Evolutionary conservation across 1,140 invertebrate genomes (phyloP).

Genomic region (Sipha flava): DNA sequence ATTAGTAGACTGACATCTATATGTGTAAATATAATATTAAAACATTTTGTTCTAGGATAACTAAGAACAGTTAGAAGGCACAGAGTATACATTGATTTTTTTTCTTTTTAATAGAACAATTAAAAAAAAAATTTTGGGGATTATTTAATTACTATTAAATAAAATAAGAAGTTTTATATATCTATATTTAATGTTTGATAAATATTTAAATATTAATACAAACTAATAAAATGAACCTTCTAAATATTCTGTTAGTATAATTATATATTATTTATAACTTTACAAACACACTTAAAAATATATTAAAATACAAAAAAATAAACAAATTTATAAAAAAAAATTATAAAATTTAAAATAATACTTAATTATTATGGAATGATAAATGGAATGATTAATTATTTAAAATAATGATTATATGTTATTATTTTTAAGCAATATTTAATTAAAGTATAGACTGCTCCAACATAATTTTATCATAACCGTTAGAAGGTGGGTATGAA

Average conservation of each 20-base stretch:
- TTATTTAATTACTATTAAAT: too few species aligned
- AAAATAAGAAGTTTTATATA: too few species aligned
- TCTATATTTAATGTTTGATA: too few species aligned
- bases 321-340: slow-evolving; percentile 5
- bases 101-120: neutral
- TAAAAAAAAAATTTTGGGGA: too few species aligned
- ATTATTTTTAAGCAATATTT: neutral
- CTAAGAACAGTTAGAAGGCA: slow-evolving; percentile 4
- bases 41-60: neutral
- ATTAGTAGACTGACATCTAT: neutral
- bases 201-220: neutral
- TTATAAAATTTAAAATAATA: slow-evolving; percentile 17
- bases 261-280: neutral
- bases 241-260: neutral
- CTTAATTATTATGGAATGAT: neutral
- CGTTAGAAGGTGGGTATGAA: slow-evolving; percentile 69
- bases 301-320: neutral
- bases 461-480: slow-evolving; percentile 93
- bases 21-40: neutral
- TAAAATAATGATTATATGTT: neutral
- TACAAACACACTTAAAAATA: neutral
- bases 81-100: slow-evolving; percentile 18
- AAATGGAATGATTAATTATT: slow-evolving; percentile 12
- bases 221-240: neutral
- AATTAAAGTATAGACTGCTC: slow-evolving; percentile 90